phyloP scores from a whole-genome alignment of 2,797 vertebrate genomes.

The Myotis myotis region DNA sequence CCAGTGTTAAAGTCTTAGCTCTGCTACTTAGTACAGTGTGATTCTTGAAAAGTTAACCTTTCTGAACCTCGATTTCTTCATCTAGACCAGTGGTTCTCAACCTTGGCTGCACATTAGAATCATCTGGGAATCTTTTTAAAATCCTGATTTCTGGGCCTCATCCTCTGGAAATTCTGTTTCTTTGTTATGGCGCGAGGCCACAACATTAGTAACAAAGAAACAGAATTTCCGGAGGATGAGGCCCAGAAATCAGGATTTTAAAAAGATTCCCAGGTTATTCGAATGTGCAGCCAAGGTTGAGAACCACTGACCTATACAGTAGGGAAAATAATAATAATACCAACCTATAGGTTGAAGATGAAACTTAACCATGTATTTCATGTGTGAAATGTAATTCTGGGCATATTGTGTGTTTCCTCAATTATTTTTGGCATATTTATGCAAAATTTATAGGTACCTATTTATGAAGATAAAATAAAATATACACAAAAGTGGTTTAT shows the following conservation, averaged over 20 bases:
- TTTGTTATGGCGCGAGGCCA: no score
- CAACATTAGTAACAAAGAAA: no score
- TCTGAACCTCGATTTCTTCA: background rate
- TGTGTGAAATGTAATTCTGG: background rate
- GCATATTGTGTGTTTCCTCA: background rate
- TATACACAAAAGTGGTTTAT: background rate
- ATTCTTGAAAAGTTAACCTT: background rate
- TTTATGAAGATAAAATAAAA: slow-evolving; percentile 3
- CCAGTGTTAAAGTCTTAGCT: background rate
- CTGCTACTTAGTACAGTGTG: background rate
- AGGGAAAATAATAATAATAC: background rate
- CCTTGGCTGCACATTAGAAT: no score
- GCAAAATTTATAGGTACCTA: background rate
- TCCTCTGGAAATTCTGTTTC: no score
- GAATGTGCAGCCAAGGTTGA: no score
- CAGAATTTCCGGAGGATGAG: no score
- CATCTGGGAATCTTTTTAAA: no score
- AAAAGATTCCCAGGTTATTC: no score
- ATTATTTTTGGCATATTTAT: background rate
- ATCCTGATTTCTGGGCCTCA: no score
- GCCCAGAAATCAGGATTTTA: no score
- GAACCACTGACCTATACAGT: background rate
- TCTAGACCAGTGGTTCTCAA: no score
- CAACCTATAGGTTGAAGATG: background rate
- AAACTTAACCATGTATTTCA: background rate